A percentile compares a stretch with the other conserved stretches of the same genome.
phyloP scores from a whole-genome alignment of 2,888 invertebrate species.

The Melolontha melolontha region DNA sequence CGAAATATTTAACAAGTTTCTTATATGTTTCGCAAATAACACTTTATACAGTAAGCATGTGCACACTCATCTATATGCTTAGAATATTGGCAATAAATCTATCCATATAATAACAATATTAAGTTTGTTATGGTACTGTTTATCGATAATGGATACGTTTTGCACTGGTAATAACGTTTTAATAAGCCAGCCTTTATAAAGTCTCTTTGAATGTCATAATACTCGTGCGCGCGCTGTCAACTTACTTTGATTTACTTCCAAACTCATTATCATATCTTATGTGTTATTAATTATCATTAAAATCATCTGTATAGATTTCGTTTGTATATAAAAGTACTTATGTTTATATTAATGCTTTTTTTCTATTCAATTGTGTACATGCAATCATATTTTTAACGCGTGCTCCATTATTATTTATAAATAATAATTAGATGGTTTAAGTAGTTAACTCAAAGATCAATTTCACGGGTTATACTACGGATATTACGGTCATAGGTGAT shows the following conservation, averaged over 20 bases:
- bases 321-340: too few species aligned
- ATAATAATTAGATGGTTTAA: too few species aligned
- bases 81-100: background rate
- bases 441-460: too few species aligned
- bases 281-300: constrained; percentile 5
- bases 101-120: constrained; percentile 18
- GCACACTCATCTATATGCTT: constrained; percentile 1
- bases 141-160: constrained; percentile 27
- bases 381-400: too few species aligned
- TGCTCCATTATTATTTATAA: too few species aligned
- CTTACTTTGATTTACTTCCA: constrained; percentile 19
- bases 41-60: constrained; percentile 1
- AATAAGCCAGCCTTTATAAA: constrained; percentile 30
- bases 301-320: constrained; percentile 6
- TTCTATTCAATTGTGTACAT: too few species aligned
- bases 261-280: constrained; percentile 2
- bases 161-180: constrained; percentile 25
- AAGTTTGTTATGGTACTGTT: constrained; percentile 7
- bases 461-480: too few species aligned
- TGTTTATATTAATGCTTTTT: too few species aligned
- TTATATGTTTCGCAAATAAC: background rate
- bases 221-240: constrained; percentile 25
- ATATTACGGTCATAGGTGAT: too few species aligned
- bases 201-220: constrained; percentile 31
- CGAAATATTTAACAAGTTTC: too few species aligned